Evolutionary conservation across 2,113 vertebrate genomes (phyloP).

Genomic region (Labrus mixtus): DNA sequence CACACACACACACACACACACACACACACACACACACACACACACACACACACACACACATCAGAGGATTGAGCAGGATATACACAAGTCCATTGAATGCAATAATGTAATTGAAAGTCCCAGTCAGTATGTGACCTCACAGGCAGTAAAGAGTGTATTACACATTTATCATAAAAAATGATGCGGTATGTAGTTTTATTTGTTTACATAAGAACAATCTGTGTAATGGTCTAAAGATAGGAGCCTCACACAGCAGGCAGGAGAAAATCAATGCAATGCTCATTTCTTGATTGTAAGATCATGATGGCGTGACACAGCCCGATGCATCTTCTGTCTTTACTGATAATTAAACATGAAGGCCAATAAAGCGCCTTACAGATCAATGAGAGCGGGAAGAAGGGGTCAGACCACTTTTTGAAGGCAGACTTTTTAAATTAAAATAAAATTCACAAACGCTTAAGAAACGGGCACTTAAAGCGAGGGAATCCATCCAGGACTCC

Average conservation of each 20-base stretch:
- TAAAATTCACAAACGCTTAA: not conserved
- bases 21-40: slow-evolving; percentile 17
- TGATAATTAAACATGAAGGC: slow-evolving; percentile 47
- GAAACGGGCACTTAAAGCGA: not conserved
- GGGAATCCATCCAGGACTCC: not conserved
- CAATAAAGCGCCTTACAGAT: slow-evolving; percentile 32
- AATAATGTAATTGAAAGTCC: slow-evolving; percentile 67
- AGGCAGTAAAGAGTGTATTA: slow-evolving; percentile 51
- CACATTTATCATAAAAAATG: slow-evolving; percentile 59
- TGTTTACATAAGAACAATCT: slow-evolving; percentile 60
- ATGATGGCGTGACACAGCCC: slow-evolving; percentile 8
- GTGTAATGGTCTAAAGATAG: slow-evolving; percentile 52
- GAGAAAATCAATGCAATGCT: slow-evolving; percentile 60
- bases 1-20: slow-evolving; percentile 24
- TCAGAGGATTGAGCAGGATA: slow-evolving; percentile 53
- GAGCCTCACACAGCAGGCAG: slow-evolving; percentile 39
- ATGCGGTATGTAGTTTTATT: slow-evolving; percentile 46
- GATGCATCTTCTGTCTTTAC: slow-evolving; percentile 13
- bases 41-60: not conserved
- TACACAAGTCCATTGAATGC: slow-evolving; percentile 21
- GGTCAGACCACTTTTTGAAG: slow-evolving; percentile 7
- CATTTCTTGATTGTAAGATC: slow-evolving; percentile 62
- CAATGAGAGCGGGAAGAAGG: not conserved
- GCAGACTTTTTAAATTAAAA: slow-evolving; percentile 1
- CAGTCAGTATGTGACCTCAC: slow-evolving; percentile 57